phyloP scores from a whole-genome alignment of 2,113 vertebrate genomes.

The Bubalus kerabau region DNA sequence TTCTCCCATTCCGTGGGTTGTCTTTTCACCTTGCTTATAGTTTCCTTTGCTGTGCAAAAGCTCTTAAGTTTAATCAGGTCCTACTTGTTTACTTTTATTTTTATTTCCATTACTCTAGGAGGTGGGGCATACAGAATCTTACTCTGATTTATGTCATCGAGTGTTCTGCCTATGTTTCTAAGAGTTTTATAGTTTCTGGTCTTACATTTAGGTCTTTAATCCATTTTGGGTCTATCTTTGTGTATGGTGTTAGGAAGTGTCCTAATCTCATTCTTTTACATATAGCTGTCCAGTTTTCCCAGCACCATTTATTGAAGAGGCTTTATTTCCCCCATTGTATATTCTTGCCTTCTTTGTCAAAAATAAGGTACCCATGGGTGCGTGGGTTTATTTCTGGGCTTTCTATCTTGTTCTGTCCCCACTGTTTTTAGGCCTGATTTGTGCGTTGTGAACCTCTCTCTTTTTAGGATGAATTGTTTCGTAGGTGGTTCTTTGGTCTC shows the following conservation, averaged over 20 bases:
- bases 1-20: fast-evolving
- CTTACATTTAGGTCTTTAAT: neutral
- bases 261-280: neutral
- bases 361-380: neutral
- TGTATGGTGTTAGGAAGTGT: neutral
- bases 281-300: neutral
- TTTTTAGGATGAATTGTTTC: neutral
- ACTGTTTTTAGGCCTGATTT: neutral
- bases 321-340: neutral
- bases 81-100: neutral
- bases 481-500: neutral
- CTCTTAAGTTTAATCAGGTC: neutral
- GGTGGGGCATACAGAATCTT: neutral
- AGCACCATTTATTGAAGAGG: neutral
- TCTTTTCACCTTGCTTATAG: neutral
- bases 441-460: neutral
- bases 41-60: neutral
- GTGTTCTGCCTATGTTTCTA: neutral
- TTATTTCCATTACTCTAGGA: neutral
- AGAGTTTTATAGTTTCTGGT: neutral
- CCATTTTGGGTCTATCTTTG: neutral
- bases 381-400: neutral
- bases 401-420: neutral
- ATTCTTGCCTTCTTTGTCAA: neutral
- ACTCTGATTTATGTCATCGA: neutral